Conservation (phyloP, 2,888 invertebrate species). For the Cerceris ruficornis region DNA sequence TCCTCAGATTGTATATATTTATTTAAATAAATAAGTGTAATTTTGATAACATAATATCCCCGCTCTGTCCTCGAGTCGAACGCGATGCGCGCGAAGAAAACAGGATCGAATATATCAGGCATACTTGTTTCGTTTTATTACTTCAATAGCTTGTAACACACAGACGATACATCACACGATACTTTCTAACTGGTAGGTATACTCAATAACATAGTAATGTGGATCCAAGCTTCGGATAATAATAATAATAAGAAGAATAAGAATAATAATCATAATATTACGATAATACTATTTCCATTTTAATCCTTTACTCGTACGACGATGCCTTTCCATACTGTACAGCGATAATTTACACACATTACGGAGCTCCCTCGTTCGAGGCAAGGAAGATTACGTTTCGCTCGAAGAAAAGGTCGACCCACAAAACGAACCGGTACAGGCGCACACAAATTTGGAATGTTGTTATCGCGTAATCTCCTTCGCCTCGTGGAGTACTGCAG, state of each 20-base stretch:
- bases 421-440: conserved; percentile 2
- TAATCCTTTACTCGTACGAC: conserved; percentile 58
- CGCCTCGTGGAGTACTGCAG: conserved; percentile 33
- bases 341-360: conserved; percentile 72
- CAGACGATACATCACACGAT: conserved; percentile 79
- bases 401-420: not conserved
- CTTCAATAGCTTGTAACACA: conserved; percentile 75
- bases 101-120: conserved; percentile 34
- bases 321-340: conserved; percentile 67
- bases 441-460: conserved; percentile 54
- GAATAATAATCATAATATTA: conserved; percentile 69
- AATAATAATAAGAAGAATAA: conserved; percentile 52
- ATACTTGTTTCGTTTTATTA: conserved; percentile 75
- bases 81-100: conserved; percentile 20
- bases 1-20: conserved; percentile 65
- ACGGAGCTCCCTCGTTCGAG: conserved; percentile 47
- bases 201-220: conserved; percentile 72
- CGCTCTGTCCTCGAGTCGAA: conserved; percentile 12
- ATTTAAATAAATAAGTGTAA: conserved; percentile 70
- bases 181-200: conserved; percentile 75
- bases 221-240: conserved; percentile 72
- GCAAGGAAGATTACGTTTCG: conserved; percentile 44
- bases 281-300: conserved; percentile 67
- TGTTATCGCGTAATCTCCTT: conserved; percentile 46
- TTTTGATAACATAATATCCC: conserved; percentile 60